Evolutionary conservation across 2,797 vertebrate genomes (phyloP).

Genomic region (Moxostoma hubbsi): DNA sequence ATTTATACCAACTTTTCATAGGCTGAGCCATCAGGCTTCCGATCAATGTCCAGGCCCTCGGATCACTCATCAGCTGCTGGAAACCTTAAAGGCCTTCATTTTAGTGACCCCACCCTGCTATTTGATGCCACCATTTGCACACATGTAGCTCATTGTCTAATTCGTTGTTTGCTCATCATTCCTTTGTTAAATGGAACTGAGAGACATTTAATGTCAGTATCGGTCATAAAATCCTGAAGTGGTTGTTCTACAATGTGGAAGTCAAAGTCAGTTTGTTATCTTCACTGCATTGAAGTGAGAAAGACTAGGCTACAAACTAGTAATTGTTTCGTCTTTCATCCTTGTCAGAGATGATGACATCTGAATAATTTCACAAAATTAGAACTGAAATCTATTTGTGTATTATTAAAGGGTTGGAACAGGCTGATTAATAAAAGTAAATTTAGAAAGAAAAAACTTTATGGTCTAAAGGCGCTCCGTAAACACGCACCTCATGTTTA

Average conservation of each 20-base stretch:
- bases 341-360: no score
- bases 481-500: no score
- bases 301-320: no score
- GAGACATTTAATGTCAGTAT: neutral
- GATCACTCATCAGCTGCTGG: neutral
- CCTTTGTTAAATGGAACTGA: neutral
- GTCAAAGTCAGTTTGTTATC: neutral
- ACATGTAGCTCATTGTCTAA: neutral
- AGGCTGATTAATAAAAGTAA: no score
- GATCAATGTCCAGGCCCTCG: conserved; percentile 15
- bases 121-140: neutral
- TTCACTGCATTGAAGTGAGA: neutral
- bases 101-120: neutral
- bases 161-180: neutral
- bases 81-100: neutral
- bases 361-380: no score
- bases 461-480: no score
- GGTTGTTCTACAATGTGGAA: neutral
- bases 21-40: conserved; percentile 49
- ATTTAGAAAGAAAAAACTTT: no score
- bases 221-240: neutral
- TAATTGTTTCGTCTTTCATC: no score
- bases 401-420: no score
- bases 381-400: no score
- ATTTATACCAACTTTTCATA: conserved; percentile 74